A percentile compares a stretch with the other conserved stretches of the same genome.
Evolutionary conservation across 2,797 vertebrate genomes (phyloP).

Genomic region (Spondyliosoma cantharus): DNA sequence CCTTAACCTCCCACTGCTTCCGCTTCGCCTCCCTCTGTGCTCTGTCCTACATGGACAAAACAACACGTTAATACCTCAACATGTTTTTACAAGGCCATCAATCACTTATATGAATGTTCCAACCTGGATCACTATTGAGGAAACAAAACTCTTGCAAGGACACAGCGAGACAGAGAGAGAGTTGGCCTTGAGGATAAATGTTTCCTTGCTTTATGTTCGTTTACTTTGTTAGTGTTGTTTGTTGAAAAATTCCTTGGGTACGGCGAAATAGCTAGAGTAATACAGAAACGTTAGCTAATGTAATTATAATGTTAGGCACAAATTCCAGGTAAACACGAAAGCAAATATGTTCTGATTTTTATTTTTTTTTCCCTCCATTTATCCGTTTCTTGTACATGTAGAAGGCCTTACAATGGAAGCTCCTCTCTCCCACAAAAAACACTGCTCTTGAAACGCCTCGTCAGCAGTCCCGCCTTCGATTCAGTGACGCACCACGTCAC

Average conservation of each 20-base stretch:
- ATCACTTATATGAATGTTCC: slow-evolving; percentile 1
- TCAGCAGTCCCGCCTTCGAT: too few species aligned
- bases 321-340: too few species aligned
- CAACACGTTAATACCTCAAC: slow-evolving; percentile 11
- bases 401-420: too few species aligned
- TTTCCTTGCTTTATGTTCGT: neutral
- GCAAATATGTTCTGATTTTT: too few species aligned
- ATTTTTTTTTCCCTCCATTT: too few species aligned
- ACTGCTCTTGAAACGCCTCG: too few species aligned
- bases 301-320: too few species aligned
- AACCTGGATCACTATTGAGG: neutral
- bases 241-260: neutral
- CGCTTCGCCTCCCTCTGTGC: neutral
- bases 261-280: neutral
- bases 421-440: too few species aligned
- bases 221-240: neutral
- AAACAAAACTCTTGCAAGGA: slow-evolving; percentile 18
- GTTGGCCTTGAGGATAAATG: neutral
- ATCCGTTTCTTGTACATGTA: too few species aligned
- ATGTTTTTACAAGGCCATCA: slow-evolving; percentile 17
- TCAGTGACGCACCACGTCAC: too few species aligned
- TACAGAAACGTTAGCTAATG: neutral
- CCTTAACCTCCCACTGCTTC: neutral
- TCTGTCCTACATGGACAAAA: slow-evolving; percentile 18
- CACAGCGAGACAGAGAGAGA: neutral